Evolutionary conservation across 2,888 invertebrate species (phyloP).

Genomic region (Gymnocheta viridis): DNA sequence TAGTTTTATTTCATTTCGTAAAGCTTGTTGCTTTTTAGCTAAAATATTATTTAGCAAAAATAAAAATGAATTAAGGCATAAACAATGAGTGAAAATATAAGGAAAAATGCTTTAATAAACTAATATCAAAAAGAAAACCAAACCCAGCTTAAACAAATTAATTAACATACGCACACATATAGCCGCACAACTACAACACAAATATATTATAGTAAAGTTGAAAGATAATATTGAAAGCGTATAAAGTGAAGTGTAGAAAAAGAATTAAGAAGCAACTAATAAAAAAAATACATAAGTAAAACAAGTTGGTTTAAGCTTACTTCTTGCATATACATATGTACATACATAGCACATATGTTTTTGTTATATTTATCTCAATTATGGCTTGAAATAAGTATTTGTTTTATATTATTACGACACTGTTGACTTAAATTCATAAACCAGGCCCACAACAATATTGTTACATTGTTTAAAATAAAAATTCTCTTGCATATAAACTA

Average conservation of each 20-base stretch:
- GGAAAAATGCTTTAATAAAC: constrained; percentile 7
- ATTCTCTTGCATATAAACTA: neutral
- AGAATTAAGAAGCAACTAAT: constrained; percentile 40
- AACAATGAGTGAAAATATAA: neutral
- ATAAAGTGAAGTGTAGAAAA: constrained; percentile 41
- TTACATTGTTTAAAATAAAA: constrained; percentile 1
- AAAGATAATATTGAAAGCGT: constrained; percentile 13
- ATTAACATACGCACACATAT: constrained; percentile 22
- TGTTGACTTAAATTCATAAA: constrained; percentile 22
- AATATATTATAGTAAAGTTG: constrained; percentile 8
- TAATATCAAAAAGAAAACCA: constrained; percentile 31
- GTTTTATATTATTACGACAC: constrained; percentile 13
- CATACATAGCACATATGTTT: no score
- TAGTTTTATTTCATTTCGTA: constrained; percentile 32
- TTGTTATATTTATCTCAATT: constrained; percentile 5
- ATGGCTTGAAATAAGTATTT: constrained; percentile 44
- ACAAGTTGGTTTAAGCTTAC: constrained; percentile 52
- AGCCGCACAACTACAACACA: neutral
- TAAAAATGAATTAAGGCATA: neutral
- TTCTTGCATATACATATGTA: constrained; percentile 26
- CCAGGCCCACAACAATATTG: constrained; percentile 3
- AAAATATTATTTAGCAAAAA: constrained; percentile 16
- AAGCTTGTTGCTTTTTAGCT: constrained; percentile 35
- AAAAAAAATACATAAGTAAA: constrained; percentile 24
- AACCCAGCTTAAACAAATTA: constrained; percentile 54